Evolutionary conservation across 2,797 vertebrate species (phyloP), one percentile per base, ranked within the genome.

Genomic region (Mustela erminea): DNA sequence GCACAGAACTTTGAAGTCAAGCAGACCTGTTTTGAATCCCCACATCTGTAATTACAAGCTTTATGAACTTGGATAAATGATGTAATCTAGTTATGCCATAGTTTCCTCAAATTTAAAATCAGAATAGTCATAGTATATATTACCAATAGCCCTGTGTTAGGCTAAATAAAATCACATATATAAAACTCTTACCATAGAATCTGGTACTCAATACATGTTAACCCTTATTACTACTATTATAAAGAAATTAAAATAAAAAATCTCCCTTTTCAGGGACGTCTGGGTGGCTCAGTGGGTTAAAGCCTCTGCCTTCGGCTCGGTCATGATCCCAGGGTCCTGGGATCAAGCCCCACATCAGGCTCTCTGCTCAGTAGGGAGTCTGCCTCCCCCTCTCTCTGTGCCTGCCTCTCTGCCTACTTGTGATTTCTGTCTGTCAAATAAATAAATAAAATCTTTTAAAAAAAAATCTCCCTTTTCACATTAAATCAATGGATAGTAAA

Each of bases 61-160:
- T 89, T 92, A 87, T 66, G n/a, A 96, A 52, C 2, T 84, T 77
- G n/a, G 3, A 6, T 66, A 93, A 87, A 68, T 96, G 78, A 95
- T 46, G 27, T 92, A 66, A 89, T 66, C 18, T 94, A 84, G 20
- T 64, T 93, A 81, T 46, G 27, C 7, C 56, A 81, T 29, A 77
- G 41, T 87, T 94, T 96, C 21, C 60, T 96, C 81, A 85, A 85
- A 75, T 89, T 84, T 82, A 96, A 96, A 90, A 90, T 96, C 46
- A 83, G 29, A 5, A 52, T 90, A 86, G 21, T 92, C 74, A 70
- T 32, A 93, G 49, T 54, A 54, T 54, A 17, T 54, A 85, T 91
- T 88, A 60, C 11, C 13, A 58, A 78, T 21, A 62, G 3, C 0
- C 23, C 29, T 29, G 52, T 46, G 10, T 72, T 58, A 96, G 49